These are phyloP conservation scores for Carcina quercana DNA, from an alignment of 2,888 invertebrate genomes.

Conservation along the genomic window DNA sequence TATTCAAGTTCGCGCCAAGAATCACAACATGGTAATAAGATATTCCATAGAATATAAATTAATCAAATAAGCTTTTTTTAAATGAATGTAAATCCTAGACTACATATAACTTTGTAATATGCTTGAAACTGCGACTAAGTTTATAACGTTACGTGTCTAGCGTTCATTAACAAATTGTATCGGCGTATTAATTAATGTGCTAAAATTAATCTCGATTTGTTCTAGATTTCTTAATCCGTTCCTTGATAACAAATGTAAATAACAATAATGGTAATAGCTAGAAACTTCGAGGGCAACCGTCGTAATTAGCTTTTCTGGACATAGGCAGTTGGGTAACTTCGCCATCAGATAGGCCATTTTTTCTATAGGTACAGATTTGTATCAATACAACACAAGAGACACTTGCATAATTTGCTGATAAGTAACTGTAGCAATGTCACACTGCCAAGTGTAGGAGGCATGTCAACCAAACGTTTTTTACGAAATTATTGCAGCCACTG, in stretches of 20 bases:
- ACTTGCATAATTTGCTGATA: constrained; percentile 34
- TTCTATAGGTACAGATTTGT: constrained; percentile 28
- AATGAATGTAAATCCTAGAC: too few relatives aligned
- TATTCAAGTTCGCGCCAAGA: too few relatives aligned
- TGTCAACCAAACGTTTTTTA: constrained; percentile 35
- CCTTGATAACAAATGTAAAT: not conserved
- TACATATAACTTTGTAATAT: too few relatives aligned
- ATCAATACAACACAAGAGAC: constrained; percentile 23
- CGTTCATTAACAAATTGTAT: too few relatives aligned
- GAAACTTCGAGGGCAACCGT: constrained; percentile 4
- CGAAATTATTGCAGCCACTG: constrained; percentile 43
- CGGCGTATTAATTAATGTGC: too few relatives aligned
- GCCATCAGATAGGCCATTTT: constrained; percentile 24
- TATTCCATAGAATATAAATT: too few relatives aligned
- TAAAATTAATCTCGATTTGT: not conserved
- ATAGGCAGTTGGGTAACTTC: constrained; percentile 13
- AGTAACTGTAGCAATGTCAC: constrained; percentile 38
- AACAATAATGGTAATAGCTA: not conserved
- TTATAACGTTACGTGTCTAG: too few relatives aligned
- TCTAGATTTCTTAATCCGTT: constrained; percentile 2
- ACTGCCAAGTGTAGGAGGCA: constrained; percentile 28
- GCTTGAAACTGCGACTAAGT: too few relatives aligned
- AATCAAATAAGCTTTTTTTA: too few relatives aligned
- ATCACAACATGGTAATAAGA: too few relatives aligned
- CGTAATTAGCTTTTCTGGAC: constrained; percentile 2